Conservation (phyloP, 2,113 vertebrate species). For the Nerophis ophidion region DNA sequence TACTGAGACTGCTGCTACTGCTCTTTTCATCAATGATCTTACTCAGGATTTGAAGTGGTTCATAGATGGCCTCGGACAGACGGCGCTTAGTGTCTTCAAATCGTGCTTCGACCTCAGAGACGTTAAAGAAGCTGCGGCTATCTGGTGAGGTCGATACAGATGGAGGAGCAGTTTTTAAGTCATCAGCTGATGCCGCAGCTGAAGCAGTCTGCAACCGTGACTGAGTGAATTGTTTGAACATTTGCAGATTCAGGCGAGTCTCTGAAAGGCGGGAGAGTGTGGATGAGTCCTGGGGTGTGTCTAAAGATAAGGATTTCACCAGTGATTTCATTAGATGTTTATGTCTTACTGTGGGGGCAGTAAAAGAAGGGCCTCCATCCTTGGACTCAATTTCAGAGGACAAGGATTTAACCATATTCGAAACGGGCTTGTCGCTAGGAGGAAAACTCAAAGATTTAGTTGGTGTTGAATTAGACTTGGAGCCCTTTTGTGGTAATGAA, state of each 20-base stretch:
- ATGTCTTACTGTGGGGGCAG: constrained; percentile 70
- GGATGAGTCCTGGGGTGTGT: constrained; percentile 80
- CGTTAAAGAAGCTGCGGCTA: constrained; percentile 92
- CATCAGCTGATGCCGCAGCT: constrained; percentile 52
- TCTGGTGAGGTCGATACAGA: constrained; percentile 89
- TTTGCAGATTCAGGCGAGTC: constrained; percentile 88
- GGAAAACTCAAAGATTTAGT: constrained; percentile 76
- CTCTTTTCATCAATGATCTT: constrained; percentile 97
- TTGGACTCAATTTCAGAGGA: constrained; percentile 85
- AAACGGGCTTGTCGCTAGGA: constrained; percentile 77
- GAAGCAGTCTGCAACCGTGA: constrained; percentile 68
- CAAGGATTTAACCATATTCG: constrained; percentile 84
- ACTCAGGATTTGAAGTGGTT: constrained; percentile 91
- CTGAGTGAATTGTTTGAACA: constrained; percentile 95
- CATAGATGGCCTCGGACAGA: constrained; percentile 90
- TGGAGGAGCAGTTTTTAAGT: constrained; percentile 92
- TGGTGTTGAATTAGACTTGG: constrained; percentile 72
- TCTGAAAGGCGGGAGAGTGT: constrained; percentile 75
- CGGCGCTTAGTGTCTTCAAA: constrained; percentile 96
- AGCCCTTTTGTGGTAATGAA: constrained; percentile 67
- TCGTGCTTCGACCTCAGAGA: constrained; percentile 88
- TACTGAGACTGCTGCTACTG: constrained; percentile 70
- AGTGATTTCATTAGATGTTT: constrained; percentile 90
- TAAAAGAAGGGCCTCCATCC: constrained; percentile 67
- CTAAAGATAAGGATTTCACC: constrained; percentile 93